Percentiles rank a stretch among this genome's conserved stretches.
Conservation (phyloP, 30 jellyfish, hydroid and myxozoan species). For the Morbakka virulenta region DNA sequence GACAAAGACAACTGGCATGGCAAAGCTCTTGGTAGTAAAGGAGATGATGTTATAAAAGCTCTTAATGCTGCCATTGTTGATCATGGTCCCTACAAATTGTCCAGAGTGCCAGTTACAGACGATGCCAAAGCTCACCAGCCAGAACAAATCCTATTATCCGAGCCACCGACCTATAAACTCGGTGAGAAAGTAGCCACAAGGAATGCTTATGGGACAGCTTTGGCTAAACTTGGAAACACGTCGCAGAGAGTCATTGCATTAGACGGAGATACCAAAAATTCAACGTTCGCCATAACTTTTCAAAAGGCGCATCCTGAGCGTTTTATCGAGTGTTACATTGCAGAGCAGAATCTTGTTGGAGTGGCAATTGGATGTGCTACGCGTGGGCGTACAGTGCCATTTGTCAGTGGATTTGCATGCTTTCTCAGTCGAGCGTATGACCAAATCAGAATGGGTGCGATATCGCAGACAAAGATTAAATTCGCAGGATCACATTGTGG, state of each 20-base stretch:
- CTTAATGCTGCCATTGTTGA: conserved; percentile 57
- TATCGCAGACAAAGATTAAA: conserved; percentile 80
- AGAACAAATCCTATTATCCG: conserved; percentile 61
- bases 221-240: conserved; percentile 88
- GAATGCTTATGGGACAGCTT: conserved; percentile 88
- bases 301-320: conserved; percentile 91
- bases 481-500: conserved; percentile 97
- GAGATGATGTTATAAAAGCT: conserved; percentile 67
- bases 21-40: conserved; percentile 90
- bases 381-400: conserved; percentile 86
- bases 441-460: conserved; percentile 98
- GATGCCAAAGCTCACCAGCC: conserved; percentile 74
- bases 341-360: conserved; percentile 95
- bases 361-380: conserved; percentile 94
- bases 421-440: conserved; percentile 96
- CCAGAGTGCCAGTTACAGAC: conserved; percentile 61
- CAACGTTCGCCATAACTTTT: conserved; percentile 95
- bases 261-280: conserved; percentile 97
- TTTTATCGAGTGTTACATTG: conserved; percentile 93
- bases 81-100: conserved; percentile 72
- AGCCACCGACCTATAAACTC: conserved; percentile 72
- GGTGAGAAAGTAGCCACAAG: conserved; percentile 98
- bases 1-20: conserved; percentile 97
- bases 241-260: conserved; percentile 76
- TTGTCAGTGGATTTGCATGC: conserved; percentile 94